A percentile compares a stretch with the other conserved stretches of the same genome.
Evolutionary conservation across 2,113 vertebrate species (phyloP).

Genomic region (Lonchura striata): DNA sequence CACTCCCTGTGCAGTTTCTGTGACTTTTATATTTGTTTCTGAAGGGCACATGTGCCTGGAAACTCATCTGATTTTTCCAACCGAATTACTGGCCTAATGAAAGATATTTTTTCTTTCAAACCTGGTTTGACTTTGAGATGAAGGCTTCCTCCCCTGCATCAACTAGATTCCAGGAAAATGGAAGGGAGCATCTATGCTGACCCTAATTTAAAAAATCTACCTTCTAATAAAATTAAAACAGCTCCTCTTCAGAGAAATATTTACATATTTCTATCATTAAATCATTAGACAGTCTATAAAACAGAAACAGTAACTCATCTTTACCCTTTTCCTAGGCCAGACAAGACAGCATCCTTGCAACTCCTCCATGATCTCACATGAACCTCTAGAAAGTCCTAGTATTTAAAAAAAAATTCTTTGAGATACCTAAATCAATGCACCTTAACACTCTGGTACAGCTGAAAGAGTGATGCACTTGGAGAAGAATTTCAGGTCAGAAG

Average conservation of each 20-base stretch:
- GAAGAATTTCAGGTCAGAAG: conserved; percentile 21
- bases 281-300: neutral
- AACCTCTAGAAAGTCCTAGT: neutral
- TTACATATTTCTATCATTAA: neutral
- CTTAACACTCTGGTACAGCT: neutral
- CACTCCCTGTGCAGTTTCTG: neutral
- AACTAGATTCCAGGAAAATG: neutral
- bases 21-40: neutral
- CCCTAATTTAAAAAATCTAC: neutral
- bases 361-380: neutral
- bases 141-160: neutral
- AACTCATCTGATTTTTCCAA: neutral
- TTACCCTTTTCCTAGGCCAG: neutral
- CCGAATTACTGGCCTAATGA: neutral
- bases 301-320: neutral
- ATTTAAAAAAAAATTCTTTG: neutral
- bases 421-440: neutral
- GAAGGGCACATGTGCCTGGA: neutral
- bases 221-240: neutral
- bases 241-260: neutral
- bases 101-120: neutral
- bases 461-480: neutral
- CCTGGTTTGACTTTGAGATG: neutral
- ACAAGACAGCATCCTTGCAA: neutral
- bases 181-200: neutral